Base-by-base conservation (phyloP, 1,140 invertebrate species). In the Orchesella cincta region DNA sequence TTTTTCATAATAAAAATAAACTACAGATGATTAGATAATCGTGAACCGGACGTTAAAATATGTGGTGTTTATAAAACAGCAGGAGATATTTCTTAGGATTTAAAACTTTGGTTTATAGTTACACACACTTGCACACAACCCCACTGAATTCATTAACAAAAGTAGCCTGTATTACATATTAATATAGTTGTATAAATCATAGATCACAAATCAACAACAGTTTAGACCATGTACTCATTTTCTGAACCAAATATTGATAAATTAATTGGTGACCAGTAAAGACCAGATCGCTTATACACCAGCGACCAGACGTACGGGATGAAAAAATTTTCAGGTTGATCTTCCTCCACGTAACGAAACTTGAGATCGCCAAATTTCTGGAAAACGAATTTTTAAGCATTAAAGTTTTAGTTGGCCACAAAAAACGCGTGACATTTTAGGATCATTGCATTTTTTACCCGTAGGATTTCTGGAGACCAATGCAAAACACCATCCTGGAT, bases 331-430 rank as follows among this genome's bases (percentile, higher is more conserved):
- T 99, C 97, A 0, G 97, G 98, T 77, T 95, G 92, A 78, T 98
- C 97, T 87, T 99, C 98, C 88, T 99, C 98, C 0, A 99, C 97
- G 84, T 99, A 99, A 81, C 97, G 95, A 87, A 99, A 99, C 86
- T 98, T 99, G 57, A 99, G 86, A 83, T 99, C 97, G 0, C 98
- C 97, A 86, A 99, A 98, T 92, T 97, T 98, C 94, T 97, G 86
- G 18, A 73, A 73, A 73, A 73, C 5, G 35, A 8, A 39, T 39
- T 73, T 36, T 5, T 39, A 36, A 34, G 18, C 31, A 36, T 71
- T 34, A 8, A 8, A 46, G 39, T 46, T 46, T 5, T 46, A 5
- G 18, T 46, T 46, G 39, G 5, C 39, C 39, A 46, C 39, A 8
- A 18, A 5, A 8, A 46, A 46, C 39, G 5, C 39, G 18, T 46